phyloP scores from a whole-genome alignment of 2,888 invertebrate genomes.

The Tinea trinotella region DNA sequence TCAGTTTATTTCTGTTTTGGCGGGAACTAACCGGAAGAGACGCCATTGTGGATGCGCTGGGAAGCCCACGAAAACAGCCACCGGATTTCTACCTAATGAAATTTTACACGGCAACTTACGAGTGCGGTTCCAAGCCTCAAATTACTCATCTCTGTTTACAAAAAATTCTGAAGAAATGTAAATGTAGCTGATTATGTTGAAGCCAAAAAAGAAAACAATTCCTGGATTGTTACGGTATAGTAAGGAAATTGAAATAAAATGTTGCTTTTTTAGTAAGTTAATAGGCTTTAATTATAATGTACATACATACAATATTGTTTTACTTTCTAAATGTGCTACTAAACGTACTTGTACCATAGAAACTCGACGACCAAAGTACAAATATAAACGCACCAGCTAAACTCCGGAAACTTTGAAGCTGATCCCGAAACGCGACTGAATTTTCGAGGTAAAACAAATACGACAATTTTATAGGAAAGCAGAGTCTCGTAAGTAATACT shows the following conservation, averaged over 20 bases:
- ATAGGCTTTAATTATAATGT: too few relatives aligned
- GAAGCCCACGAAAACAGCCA: conserved; percentile 66
- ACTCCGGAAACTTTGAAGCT: too few relatives aligned
- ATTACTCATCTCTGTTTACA: not conserved
- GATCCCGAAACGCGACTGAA: too few relatives aligned
- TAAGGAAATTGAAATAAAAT: conserved; percentile 1
- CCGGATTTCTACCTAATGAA: conserved; percentile 56
- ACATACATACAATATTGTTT: too few relatives aligned
- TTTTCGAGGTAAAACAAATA: too few relatives aligned
- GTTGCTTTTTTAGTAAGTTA: too few relatives aligned
- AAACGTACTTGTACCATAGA: too few relatives aligned
- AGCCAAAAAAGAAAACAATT: conserved; percentile 33
- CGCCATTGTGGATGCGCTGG: conserved; percentile 67
- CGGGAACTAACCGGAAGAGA: conserved; percentile 70
- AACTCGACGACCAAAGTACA: too few relatives aligned
- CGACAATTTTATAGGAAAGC: too few relatives aligned
- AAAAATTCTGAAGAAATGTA: conserved; percentile 45
- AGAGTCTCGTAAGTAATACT: too few relatives aligned
- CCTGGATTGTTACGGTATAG: not conserved
- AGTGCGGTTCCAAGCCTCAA: not conserved
- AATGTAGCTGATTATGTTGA: conserved; percentile 39
- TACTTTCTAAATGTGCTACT: too few relatives aligned
- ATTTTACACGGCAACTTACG: conserved; percentile 41
- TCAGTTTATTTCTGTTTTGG: conserved; percentile 71
- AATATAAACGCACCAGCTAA: too few relatives aligned